phyloP scores from a whole-genome alignment of 2,113 vertebrate genomes.

The Conger conger region DNA sequence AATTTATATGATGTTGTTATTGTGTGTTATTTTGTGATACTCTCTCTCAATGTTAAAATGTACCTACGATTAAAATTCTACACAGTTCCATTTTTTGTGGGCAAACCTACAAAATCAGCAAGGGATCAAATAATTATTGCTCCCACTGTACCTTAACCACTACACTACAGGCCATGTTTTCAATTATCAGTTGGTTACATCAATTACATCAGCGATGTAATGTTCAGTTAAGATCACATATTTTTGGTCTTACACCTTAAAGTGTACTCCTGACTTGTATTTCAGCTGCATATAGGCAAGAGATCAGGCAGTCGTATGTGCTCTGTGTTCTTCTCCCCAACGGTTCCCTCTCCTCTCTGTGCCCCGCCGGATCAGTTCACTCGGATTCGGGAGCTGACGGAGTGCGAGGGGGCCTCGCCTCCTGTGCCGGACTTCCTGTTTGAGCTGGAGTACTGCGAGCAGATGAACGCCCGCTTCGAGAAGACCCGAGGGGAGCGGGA shows the following conservation, averaged over 20 bases:
- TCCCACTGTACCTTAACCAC: too few species aligned
- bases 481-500: slow-evolving; percentile 81
- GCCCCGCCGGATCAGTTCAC: slow-evolving; percentile 71
- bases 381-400: slow-evolving; percentile 82
- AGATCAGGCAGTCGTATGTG: background rate
- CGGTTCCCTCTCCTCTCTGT: slow-evolving; percentile 20
- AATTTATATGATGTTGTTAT: too few species aligned
- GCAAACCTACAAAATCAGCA: too few species aligned
- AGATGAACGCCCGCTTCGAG: slow-evolving; percentile 83
- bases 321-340: background rate
- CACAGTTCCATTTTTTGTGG: too few species aligned
- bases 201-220: too few species aligned
- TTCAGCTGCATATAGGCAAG: background rate
- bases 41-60: too few species aligned
- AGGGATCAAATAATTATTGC: too few species aligned
- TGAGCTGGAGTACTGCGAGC: slow-evolving; percentile 85
- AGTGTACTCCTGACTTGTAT: background rate
- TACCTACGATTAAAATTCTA: too few species aligned
- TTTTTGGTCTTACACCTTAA: background rate
- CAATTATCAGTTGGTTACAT: too few species aligned
- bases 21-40: too few species aligned
- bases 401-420: slow-evolving; percentile 67
- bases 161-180: too few species aligned
- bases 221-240: background rate
- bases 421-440: slow-evolving; percentile 91